These are phyloP conservation scores for Oryzias sinensis DNA, from an alignment of 2,797 vertebrate species.

Conservation along the genomic window DNA sequence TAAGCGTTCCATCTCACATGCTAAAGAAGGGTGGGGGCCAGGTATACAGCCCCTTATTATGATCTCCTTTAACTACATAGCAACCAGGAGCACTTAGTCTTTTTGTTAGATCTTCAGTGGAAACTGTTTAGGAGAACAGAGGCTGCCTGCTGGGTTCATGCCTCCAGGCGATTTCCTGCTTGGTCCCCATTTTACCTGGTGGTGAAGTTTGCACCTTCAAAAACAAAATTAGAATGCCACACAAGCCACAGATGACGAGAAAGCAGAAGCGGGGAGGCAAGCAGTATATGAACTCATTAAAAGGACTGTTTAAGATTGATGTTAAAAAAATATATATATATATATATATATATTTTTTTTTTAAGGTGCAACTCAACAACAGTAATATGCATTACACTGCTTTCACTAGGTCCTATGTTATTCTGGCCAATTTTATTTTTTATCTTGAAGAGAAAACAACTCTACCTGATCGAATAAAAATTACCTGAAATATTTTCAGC, in stretches of 20 bases:
- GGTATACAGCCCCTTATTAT: slow-evolving; percentile 48
- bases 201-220: slow-evolving; percentile 78
- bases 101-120: slow-evolving; percentile 76
- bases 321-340: slow-evolving; percentile 3
- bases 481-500: slow-evolving; percentile 9
- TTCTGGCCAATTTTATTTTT: too few species aligned
- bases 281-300: slow-evolving; percentile 29
- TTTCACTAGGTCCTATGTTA: too few species aligned
- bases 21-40: slow-evolving; percentile 12
- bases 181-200: slow-evolving; percentile 72
- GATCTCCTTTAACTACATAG: slow-evolving; percentile 68
- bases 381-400: too few species aligned
- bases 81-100: slow-evolving; percentile 69
- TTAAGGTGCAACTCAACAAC: too few species aligned
- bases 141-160: slow-evolving; percentile 79
- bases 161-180: slow-evolving; percentile 74
- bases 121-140: slow-evolving; percentile 76
- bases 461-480: too few species aligned
- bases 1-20: slow-evolving; percentile 5
- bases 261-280: slow-evolving; percentile 14
- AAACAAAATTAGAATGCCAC: slow-evolving; percentile 84
- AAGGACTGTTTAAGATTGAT: slow-evolving; percentile 41
- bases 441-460: slow-evolving; percentile 16
- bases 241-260: slow-evolving; percentile 73
- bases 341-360: too few species aligned